Percentiles rank a stretch among this genome's conserved stretches.
phyloP scores from a whole-genome alignment of 1,140 invertebrate species.

The Drosophila pseudoananassae region DNA sequence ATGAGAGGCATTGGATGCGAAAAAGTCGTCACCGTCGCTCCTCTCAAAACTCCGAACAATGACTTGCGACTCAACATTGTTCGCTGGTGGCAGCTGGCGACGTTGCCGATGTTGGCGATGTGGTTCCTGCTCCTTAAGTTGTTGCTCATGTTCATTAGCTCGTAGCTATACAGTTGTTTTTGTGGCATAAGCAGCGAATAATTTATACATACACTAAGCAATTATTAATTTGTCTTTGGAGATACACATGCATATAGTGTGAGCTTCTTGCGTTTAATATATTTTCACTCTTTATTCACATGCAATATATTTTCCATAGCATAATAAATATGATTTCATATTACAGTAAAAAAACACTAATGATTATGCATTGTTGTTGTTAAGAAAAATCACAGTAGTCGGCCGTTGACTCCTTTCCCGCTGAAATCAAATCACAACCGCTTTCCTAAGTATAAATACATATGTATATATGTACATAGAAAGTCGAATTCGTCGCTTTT shows the following conservation, averaged over 20 bases:
- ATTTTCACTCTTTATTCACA: slow-evolving; percentile 78
- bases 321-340: slow-evolving; percentile 55
- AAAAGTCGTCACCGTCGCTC: slow-evolving; percentile 49
- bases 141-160: slow-evolving; percentile 38
- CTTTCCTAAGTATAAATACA: slow-evolving; percentile 16
- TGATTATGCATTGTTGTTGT: slow-evolving; percentile 38
- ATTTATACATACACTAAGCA: slow-evolving; percentile 44
- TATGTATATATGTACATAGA: not conserved
- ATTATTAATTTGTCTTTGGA: slow-evolving; percentile 16
- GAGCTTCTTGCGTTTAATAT: slow-evolving; percentile 42
- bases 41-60: slow-evolving; percentile 24
- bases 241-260: slow-evolving; percentile 36
- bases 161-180: slow-evolving; percentile 9
- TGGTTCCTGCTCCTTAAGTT: slow-evolving; percentile 16
- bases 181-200: slow-evolving; percentile 38
- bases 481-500: not conserved
- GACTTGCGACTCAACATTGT: slow-evolving; percentile 53
- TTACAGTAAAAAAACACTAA: slow-evolving; percentile 37
- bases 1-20: slow-evolving; percentile 33
- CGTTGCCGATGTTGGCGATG: slow-evolving; percentile 13
- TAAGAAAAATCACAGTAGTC: slow-evolving; percentile 35
- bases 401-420: slow-evolving; percentile 44
- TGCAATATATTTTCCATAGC: slow-evolving; percentile 56
- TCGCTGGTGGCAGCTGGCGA: slow-evolving; percentile 39
- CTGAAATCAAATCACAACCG: slow-evolving; percentile 19